Conservation (phyloP, 2,888 invertebrate species). For the Punctoribates punctum region DNA sequence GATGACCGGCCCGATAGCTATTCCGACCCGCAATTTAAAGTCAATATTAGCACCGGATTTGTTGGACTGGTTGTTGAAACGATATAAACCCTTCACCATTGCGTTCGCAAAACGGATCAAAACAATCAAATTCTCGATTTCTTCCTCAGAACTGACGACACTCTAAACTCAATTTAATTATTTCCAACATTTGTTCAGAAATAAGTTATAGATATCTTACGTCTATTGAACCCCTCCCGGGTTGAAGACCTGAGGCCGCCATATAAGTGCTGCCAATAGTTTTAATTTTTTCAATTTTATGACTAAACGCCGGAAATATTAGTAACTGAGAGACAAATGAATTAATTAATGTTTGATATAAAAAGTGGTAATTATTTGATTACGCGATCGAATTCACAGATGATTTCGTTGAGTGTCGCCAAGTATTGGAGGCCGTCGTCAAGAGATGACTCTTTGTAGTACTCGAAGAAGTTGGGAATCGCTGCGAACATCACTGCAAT, state of each 20-base stretch:
- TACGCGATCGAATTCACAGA: conserved; percentile 49
- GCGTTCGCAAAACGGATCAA: conserved; percentile 64
- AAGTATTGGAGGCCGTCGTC: conserved; percentile 48
- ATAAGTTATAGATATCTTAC: conserved; percentile 17
- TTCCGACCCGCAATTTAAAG: conserved; percentile 68
- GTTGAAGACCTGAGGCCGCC: conserved; percentile 51
- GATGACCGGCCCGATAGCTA: conserved; percentile 38
- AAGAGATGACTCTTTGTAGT: conserved; percentile 47
- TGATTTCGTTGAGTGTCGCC: conserved; percentile 49
- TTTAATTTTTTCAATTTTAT: conserved; percentile 55
- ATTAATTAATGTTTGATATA: background rate
- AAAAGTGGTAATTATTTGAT: background rate
- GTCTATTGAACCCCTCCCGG: conserved; percentile 45
- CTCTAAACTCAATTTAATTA: conserved; percentile 34
- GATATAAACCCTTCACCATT: conserved; percentile 28
- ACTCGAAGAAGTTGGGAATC: conserved; percentile 76
- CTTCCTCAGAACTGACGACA: conserved; percentile 47
- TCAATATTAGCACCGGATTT: conserved; percentile 54
- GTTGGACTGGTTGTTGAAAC: conserved; percentile 56
- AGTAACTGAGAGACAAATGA: conserved; percentile 50
- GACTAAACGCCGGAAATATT: conserved; percentile 52
- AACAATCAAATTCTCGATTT: conserved; percentile 52
- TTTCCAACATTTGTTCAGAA: background rate
- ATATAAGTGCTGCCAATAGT: conserved; percentile 56
- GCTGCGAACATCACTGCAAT: conserved; percentile 98